phyloP scores from a whole-genome alignment of 2,797 vertebrate species.

The Coreius guichenoti region DNA sequence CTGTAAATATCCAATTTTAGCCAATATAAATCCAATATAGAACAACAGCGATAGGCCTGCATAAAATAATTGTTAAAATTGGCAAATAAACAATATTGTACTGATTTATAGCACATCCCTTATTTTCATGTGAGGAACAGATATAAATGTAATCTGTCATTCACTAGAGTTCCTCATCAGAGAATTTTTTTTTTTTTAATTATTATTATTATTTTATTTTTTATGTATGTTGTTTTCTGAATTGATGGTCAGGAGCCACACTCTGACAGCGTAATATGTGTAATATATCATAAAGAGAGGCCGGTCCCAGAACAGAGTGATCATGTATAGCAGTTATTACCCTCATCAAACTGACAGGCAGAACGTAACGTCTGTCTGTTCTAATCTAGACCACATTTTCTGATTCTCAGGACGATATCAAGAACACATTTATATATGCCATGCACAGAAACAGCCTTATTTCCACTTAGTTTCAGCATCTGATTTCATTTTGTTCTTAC shows the following conservation, averaged over 20 bases:
- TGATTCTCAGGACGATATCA: slow-evolving; percentile 27
- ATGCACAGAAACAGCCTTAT: slow-evolving; percentile 7
- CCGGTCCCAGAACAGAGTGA: not conserved
- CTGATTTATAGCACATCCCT: not conserved
- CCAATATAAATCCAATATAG: not conserved
- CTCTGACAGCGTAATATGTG: not conserved
- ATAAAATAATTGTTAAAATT: not conserved
- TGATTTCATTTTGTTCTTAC: slow-evolving; percentile 2
- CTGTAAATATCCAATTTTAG: not conserved
- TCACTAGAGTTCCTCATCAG: not conserved
- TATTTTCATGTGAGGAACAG: not conserved
- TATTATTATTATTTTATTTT: not conserved
- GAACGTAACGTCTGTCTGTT: slow-evolving; percentile 16
- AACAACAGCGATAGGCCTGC: not conserved
- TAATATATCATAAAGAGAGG: not conserved
- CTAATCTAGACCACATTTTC: slow-evolving; percentile 10
- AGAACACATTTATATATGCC: slow-evolving; percentile 3
- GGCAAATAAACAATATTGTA: not conserved
- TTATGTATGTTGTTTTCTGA: not conserved
- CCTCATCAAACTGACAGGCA: slow-evolving; percentile 5
- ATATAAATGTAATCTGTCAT: not conserved
- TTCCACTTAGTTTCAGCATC: slow-evolving; percentile 28
- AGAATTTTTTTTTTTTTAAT: not conserved
- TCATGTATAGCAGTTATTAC: slow-evolving; percentile 8
- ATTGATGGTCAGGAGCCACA: not conserved